Percentiles rank a stretch among this genome's conserved stretches.
phyloP scores from a whole-genome alignment of 1,140 invertebrate genomes.

The Mylabris phalerata region DNA sequence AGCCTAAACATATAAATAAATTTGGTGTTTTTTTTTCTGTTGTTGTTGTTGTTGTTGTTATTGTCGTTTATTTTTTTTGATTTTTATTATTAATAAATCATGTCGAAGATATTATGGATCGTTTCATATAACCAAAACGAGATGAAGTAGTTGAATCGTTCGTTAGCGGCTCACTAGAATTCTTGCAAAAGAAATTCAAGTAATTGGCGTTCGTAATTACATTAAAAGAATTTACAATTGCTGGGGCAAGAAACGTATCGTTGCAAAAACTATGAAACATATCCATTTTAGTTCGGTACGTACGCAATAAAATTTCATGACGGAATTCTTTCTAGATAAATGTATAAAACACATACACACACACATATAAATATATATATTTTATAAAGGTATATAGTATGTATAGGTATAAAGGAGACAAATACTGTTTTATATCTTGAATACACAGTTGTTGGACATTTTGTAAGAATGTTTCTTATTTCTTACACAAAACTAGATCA shows the following conservation, averaged over 20 bases:
- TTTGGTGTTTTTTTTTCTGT: too few species aligned
- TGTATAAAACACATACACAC: too few species aligned
- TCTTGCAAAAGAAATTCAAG: slow-evolving; percentile 20
- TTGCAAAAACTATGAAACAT: slow-evolving; percentile 19
- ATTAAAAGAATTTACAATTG: slow-evolving; percentile 24
- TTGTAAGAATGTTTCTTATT: slow-evolving; percentile 19
- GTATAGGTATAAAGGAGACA: too few species aligned
- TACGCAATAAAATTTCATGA: slow-evolving; percentile 28
- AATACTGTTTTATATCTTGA: too few species aligned
- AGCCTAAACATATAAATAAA: too few species aligned
- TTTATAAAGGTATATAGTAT: too few species aligned
- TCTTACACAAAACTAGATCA: slow-evolving; percentile 11
- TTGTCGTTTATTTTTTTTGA: not conserved
- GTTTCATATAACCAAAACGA: not conserved
- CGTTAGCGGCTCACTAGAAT: slow-evolving; percentile 4
- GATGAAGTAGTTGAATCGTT: not conserved
- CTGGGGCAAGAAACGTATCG: slow-evolving; percentile 17
- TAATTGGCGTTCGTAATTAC: slow-evolving; percentile 24
- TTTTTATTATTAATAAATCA: not conserved
- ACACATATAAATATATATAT: too few species aligned
- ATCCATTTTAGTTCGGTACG: slow-evolving; percentile 21
- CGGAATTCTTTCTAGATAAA: slow-evolving; percentile 20
- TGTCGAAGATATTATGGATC: not conserved
- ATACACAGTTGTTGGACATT: not conserved
- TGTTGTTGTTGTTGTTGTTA: not conserved